Percentiles rank a stretch among this genome's conserved stretches.
phyloP scores from a whole-genome alignment of 2,888 invertebrate genomes.

The Microctonus brassicae region DNA sequence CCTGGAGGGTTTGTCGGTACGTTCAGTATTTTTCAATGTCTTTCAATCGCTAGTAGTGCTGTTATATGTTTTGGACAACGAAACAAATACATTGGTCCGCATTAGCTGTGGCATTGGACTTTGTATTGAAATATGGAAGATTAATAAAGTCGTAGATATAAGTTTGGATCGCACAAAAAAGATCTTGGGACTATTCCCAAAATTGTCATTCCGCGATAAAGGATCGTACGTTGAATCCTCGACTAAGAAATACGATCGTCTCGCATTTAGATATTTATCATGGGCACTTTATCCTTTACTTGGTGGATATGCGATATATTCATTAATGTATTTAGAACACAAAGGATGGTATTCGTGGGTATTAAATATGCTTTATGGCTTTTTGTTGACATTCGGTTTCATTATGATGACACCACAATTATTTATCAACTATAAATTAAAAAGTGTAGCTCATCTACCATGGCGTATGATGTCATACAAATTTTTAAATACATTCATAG shows the following conservation, averaged over 20 bases:
- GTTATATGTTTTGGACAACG: conserved; percentile 97
- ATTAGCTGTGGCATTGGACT: conserved; percentile 95
- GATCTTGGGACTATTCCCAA: conserved; percentile 84
- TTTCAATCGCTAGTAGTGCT: conserved; percentile 96
- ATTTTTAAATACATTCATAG: conserved; percentile 99
- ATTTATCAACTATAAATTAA: conserved; percentile 99
- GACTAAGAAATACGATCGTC: conserved; percentile 92
- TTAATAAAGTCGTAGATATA: conserved; percentile 94
- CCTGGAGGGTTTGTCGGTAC: conserved; percentile 95
- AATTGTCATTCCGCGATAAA: conserved; percentile 89
- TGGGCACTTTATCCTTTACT: conserved; percentile 96
- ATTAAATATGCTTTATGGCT: conserved; percentile 96
- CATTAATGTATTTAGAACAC: conserved; percentile 95
- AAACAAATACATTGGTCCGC: conserved; percentile 95
- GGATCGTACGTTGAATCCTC: conserved; percentile 96
- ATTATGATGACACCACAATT: conserved; percentile 99
- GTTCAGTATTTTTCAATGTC: conserved; percentile 98
- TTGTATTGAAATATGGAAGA: conserved; percentile 98
- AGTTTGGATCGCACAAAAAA: conserved; percentile 80
- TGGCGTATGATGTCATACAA: conserved; percentile 99
- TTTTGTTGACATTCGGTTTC: conserved; percentile 97
- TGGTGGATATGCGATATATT: conserved; percentile 94
- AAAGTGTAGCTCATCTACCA: conserved; percentile 98
- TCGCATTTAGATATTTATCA: conserved; percentile 96
- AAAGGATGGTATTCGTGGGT: conserved; percentile 99